These are phyloP conservation scores for Ammospiza nelsoni DNA, from an alignment of 2,113 vertebrate genomes.

Conservation along the genomic window DNA sequence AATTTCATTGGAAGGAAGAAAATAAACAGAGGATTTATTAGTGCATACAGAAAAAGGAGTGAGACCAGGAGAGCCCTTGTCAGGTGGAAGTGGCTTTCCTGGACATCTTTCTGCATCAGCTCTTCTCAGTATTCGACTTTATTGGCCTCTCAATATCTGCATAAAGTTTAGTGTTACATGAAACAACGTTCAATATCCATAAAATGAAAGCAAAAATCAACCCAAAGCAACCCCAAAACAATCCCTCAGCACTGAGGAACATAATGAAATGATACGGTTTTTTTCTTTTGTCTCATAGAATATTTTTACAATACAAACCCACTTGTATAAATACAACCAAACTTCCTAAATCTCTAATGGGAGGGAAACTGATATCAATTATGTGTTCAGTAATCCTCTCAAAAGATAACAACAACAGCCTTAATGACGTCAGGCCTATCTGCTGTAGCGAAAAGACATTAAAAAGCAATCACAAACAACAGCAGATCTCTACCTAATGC, in stretches of 20 bases:
- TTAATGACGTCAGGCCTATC: slow-evolving; percentile 43
- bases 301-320: neutral
- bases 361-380: slow-evolving; percentile 30
- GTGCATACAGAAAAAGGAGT: neutral
- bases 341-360: neutral
- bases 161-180: slow-evolving; percentile 1
- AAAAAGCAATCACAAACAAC: slow-evolving; percentile 48
- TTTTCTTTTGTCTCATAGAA: neutral
- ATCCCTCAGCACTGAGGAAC: neutral
- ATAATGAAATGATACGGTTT: neutral
- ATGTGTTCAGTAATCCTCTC: slow-evolving; percentile 40
- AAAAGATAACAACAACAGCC: slow-evolving; percentile 4
- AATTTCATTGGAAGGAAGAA: neutral
- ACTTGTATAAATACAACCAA: neutral
- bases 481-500: slow-evolving; percentile 34
- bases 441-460: slow-evolving; percentile 33
- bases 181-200: neutral
- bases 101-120: neutral
- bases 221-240: neutral
- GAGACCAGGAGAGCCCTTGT: neutral
- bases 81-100: neutral
- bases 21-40: neutral
- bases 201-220: neutral
- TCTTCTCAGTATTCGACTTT: neutral
- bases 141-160: neutral